These are phyloP conservation scores for Myotis daubentonii DNA, from an alignment of 2,797 vertebrate species.

Conservation along the genomic window DNA sequence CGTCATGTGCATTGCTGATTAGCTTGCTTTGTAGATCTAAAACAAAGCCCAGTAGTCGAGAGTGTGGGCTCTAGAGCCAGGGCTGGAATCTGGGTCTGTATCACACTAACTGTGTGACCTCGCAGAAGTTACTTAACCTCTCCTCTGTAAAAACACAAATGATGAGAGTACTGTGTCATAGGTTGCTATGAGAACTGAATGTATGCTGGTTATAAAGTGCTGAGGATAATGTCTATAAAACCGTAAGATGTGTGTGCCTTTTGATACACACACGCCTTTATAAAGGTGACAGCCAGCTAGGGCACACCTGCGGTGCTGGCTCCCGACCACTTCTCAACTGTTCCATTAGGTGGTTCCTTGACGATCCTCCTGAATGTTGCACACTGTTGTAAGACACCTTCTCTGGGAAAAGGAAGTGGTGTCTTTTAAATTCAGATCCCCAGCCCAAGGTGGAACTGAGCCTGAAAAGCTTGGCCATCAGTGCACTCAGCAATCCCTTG, in stretches of 20 bases:
- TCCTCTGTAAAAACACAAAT: not conserved
- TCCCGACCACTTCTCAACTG: not conserved
- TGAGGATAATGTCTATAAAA: not conserved
- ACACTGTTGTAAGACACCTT: not conserved
- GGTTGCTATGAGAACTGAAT: constrained; percentile 34
- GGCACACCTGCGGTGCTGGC: not conserved
- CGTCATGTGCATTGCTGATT: accelerated
- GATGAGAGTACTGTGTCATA: not conserved
- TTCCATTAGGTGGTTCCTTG: not conserved
- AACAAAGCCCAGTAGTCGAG: not conserved
- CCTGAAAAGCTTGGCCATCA: not conserved
- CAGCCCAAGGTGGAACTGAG: constrained; percentile 46
- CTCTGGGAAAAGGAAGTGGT: constrained; percentile 41
- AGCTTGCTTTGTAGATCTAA: not conserved
- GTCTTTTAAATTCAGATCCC: constrained; percentile 60
- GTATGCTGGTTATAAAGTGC: not conserved
- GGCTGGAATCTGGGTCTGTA: not conserved
- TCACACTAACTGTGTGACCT: not conserved
- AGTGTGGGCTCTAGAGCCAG: not conserved
- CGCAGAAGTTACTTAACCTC: not conserved
- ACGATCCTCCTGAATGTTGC: constrained; percentile 13
- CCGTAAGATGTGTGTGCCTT: not conserved
- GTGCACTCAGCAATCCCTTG: not conserved
- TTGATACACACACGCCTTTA: not conserved
- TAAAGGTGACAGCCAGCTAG: not conserved